phyloP scores from a whole-genome alignment of 1,140 invertebrate species.

The Calephelis nemesis region DNA sequence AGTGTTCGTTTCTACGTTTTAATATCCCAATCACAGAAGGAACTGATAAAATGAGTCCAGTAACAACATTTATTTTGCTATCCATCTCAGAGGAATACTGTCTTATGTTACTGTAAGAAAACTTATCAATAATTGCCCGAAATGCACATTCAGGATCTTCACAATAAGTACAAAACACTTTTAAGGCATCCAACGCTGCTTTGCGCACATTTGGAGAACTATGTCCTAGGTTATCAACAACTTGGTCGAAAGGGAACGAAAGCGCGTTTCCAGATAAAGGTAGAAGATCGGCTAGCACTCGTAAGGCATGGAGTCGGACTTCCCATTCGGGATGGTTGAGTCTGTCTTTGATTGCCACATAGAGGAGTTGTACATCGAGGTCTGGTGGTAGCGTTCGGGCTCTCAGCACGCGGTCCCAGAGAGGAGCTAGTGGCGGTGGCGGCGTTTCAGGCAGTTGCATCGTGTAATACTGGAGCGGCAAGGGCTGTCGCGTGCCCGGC shows the following conservation, averaged over 20 bases:
- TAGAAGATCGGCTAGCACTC: slow-evolving; percentile 86
- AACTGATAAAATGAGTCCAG: slow-evolving; percentile 83
- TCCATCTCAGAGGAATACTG: slow-evolving; percentile 76
- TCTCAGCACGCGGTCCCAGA: slow-evolving; percentile 87
- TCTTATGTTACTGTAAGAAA: slow-evolving; percentile 79
- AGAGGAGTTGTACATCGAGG: slow-evolving; percentile 82
- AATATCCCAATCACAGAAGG: slow-evolving; percentile 82
- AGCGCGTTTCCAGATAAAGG: slow-evolving; percentile 83
- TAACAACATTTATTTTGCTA: slow-evolving; percentile 81
- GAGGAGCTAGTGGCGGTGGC: slow-evolving; percentile 81
- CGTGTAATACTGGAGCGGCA: slow-evolving; percentile 50
- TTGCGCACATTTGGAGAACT: slow-evolving; percentile 87
- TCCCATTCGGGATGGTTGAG: slow-evolving; percentile 90
- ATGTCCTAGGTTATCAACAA: slow-evolving; percentile 87
- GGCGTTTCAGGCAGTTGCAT: slow-evolving; percentile 72
- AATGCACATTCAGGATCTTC: slow-evolving; percentile 80
- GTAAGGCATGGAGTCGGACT: slow-evolving; percentile 87
- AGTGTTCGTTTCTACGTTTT: slow-evolving; percentile 59
- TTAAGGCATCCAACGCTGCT: slow-evolving; percentile 84
- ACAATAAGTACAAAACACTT: slow-evolving; percentile 83
- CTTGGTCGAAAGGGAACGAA: slow-evolving; percentile 83
- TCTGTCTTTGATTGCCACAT: slow-evolving; percentile 84
- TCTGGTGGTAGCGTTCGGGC: slow-evolving; percentile 81
- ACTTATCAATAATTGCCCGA: slow-evolving; percentile 82
- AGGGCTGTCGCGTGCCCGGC: slow-evolving; percentile 52